Evolutionary conservation across 2,797 vertebrate genomes (phyloP), one percentile per base, ranked within the genome.

Genomic region (Gadopsis marmoratus): DNA sequence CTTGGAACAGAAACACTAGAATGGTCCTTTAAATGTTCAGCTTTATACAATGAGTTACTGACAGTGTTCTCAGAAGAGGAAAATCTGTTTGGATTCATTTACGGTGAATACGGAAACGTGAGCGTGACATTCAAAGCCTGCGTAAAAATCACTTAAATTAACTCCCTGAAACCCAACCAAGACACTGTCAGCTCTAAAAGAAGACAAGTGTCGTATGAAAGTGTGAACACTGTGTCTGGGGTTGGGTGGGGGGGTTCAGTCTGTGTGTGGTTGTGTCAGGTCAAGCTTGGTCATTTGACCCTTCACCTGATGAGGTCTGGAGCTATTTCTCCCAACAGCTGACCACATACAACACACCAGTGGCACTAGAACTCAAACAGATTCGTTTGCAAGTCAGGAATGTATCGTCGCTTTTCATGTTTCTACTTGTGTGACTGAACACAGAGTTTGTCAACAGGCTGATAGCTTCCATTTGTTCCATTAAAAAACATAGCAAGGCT

Each of bases 241-340:
- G 83, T 67, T 14, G 7, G 37, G 17, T 75, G 33, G 62, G 59
- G 37, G 39, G 39, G 11, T 16, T 87, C 71, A 78, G 72, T 70
- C 75, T 92, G 84, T 89, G 88, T 85, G 80, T 61, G 81, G 80
- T 66, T 69, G 66, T 79, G 83, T 81, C n/a, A 82, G 88, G 83
- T 91, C 91, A 90, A 45, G 9, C 79, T 72, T 37, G 29, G 76
- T 80, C 74, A 76, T 86, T 71, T 89, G 88, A 93, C 84, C 92
- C 62, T 81, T 82, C 67, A 82, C 88, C 82, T 39, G 7, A 80
- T 60, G 50, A 45, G 54, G 48, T 67, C 51, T 2, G 39, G 5
- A 26, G 59, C 63, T 83, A 80, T 87, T 85, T 76, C 56, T 79
- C 35, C 58, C 17, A 6, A 55, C 63, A 48, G 66, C 76, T 87